Base-by-base conservation (phyloP, 2,113 vertebrate genomes). In the Odocoileus virginianus region DNA sequence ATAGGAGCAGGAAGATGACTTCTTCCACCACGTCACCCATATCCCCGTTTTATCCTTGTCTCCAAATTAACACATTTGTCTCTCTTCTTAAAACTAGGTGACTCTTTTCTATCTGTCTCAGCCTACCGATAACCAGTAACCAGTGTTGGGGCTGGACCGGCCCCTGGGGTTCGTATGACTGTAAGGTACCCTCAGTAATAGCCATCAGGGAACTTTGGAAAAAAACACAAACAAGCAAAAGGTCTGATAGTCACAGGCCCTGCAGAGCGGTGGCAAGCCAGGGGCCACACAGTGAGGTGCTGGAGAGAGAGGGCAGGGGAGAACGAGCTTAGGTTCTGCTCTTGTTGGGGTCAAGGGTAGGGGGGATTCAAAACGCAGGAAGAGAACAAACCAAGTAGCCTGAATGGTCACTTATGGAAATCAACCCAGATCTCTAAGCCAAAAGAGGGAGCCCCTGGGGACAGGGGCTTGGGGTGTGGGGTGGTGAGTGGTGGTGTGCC, bases 381-480 rank as follows among this genome's bases (percentile, higher is more conserved):
- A 58, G 14, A 47, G 78, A 7, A n/a, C 16, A 92, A 79, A 27
- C 1, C 6, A 76, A n/a, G 14, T 2, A 6, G 28, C 17, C 33
- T n/a, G 50, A 76, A 43, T 27, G 14, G 45, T 85, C 25, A 74
- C 52, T 30, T 36, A 47, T 7, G 30, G 47, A 89, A 94, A 94
- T 45, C 30, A 82, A 52, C 47, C 36, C 47, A 89, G 50, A 83
- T 23, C 25, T 57, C 76, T 57, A 47, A 57, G 47, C 55, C 60
- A 50, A 57, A 55, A 40, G 30, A 89, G 76, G 81, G 50, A 27
- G 33, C 12, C 12, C 47, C 60, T 47, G 40, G 54, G 19, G 27
- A 7, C 15, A 36, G 6, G n/a, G 2, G 2, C 27, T 79, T 52
- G 9, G 45, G 13, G 1, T 1, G 25, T 4, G 15, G 25, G 33